Evolutionary conservation across 35 echinoderm and acorn worm genomes (phyloP).

Genomic region (Patiria miniata): DNA sequence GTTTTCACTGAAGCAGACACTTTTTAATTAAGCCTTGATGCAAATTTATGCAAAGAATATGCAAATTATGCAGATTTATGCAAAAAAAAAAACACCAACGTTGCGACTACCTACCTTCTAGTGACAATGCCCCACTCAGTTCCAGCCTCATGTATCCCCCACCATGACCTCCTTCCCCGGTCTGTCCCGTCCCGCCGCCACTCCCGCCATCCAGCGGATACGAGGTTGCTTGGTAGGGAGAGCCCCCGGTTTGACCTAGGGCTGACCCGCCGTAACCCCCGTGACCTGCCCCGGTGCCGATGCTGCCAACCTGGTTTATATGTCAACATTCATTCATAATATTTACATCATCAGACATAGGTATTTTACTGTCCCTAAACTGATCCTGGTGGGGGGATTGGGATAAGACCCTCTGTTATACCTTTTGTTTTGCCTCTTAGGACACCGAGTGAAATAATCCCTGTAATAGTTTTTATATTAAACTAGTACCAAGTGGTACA

Average conservation of each 20-base stretch:
- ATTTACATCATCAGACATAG: no score
- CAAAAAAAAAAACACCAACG: no score
- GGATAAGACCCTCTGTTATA: no score
- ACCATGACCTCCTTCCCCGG: constrained; percentile 66
- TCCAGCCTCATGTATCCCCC: constrained; percentile 65
- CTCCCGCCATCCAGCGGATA: constrained; percentile 62
- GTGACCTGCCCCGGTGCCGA: constrained; percentile 80
- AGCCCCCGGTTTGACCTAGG: constrained; percentile 35
- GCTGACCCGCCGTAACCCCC: constrained; percentile 75
- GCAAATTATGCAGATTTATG: no score
- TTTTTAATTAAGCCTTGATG: no score
- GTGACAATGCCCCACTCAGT: constrained; percentile 52
- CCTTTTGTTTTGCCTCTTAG: no score
- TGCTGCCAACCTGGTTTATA: background rate
- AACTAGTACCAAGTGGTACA: no score
- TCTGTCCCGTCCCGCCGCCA: constrained; percentile 58
- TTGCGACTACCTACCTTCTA: constrained; percentile 63
- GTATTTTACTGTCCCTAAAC: no score
- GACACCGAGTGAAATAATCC: no score
- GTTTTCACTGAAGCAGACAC: no score
- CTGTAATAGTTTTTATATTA: no score
- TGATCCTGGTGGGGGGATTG: no score
- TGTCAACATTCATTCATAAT: background rate
- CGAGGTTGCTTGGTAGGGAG: constrained; percentile 55
- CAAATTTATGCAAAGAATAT: background rate